phyloP scores from a whole-genome alignment of 2,113 vertebrate genomes.

The Canis aureus region DNA sequence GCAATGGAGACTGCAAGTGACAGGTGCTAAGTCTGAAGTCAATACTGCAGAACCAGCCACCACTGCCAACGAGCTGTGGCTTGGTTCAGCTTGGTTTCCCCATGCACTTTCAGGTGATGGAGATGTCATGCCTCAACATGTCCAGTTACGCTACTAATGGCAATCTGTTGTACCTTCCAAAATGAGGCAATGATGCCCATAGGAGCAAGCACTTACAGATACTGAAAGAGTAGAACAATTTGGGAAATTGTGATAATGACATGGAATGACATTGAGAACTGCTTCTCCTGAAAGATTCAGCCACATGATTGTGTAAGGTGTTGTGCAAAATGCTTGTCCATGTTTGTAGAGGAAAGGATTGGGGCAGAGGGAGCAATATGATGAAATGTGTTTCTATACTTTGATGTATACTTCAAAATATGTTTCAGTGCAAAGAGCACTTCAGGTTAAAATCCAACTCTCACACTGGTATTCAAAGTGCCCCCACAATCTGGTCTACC shows the following conservation, averaged over 20 bases:
- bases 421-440: background rate
- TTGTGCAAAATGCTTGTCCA: background rate
- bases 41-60: background rate
- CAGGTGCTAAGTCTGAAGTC: slow-evolving; percentile 43
- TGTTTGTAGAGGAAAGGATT: background rate
- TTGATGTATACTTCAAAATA: background rate
- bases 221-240: slow-evolving; percentile 22
- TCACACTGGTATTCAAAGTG: background rate
- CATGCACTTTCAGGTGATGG: background rate
- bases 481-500: background rate
- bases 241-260: background rate
- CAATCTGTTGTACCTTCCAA: background rate
- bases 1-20: slow-evolving; percentile 19
- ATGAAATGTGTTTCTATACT: background rate
- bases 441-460: background rate
- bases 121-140: background rate
- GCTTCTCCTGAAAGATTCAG: background rate
- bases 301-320: background rate
- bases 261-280: background rate
- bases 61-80: background rate
- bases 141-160: background rate
- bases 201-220: background rate
- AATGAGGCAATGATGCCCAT: background rate
- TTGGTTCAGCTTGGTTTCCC: background rate
- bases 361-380: background rate